A percentile compares a stretch with the other conserved stretches of the same genome.
These are phyloP conservation scores for Morpho achilles DNA, from an alignment of 2,888 invertebrate genomes.

Conservation along the genomic window DNA sequence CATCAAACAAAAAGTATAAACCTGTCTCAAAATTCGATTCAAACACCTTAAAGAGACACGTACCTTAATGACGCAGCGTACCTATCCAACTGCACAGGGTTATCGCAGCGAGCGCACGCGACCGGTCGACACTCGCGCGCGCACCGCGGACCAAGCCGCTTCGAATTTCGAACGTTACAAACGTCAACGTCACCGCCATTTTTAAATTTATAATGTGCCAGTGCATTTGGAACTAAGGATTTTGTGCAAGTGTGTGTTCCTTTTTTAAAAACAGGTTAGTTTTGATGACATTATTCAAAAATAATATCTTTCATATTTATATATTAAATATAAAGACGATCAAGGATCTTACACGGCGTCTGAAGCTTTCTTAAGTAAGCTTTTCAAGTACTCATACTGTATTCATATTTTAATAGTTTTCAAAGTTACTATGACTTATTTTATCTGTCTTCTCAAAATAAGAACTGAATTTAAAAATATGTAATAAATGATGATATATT, in stretches of 20 bases:
- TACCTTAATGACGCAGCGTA: constrained; percentile 25
- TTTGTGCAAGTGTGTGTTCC: constrained; percentile 60
- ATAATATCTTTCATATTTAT: neutral
- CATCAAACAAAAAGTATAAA: constrained; percentile 5
- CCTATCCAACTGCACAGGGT: constrained; percentile 56
- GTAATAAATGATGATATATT: too few relatives aligned
- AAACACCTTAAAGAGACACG: constrained; percentile 16
- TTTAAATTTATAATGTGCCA: constrained; percentile 51
- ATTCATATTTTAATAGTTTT: neutral
- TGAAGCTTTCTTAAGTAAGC: too few relatives aligned
- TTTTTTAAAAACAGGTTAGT: constrained; percentile 45
- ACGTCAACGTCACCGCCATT: constrained; percentile 52
- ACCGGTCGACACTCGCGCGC: constrained; percentile 72
- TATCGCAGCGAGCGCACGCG: constrained; percentile 58
- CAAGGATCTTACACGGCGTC: constrained; percentile 7
- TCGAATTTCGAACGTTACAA: constrained; percentile 46
- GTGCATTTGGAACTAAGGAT: constrained; percentile 65
- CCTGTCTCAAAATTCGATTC: constrained; percentile 5
- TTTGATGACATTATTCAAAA: constrained; percentile 25
- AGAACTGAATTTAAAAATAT: too few relatives aligned
- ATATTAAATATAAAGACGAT: constrained; percentile 12
- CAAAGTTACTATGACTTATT: neutral
- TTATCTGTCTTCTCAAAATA: too few relatives aligned
- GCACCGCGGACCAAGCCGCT: constrained; percentile 67
- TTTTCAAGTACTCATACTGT: too few relatives aligned